Evolutionary conservation across 2,797 vertebrate species (phyloP).

Genomic region (Sebastes steindachneri): DNA sequence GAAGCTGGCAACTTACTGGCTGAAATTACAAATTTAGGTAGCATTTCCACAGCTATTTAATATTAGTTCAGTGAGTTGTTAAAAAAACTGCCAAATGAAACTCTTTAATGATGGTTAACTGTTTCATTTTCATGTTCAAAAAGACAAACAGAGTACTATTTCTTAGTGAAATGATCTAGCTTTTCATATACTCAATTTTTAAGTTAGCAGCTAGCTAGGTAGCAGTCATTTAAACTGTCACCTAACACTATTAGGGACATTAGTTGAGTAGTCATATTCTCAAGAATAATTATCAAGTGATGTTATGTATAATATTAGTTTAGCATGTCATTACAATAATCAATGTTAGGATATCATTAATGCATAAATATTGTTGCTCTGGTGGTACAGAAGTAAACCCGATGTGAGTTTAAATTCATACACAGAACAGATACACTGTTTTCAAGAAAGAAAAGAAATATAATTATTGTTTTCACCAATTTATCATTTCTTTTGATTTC

Average conservation of each 20-base stretch:
- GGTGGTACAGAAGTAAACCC: no score
- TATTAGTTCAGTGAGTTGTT: not conserved
- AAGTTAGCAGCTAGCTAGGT: rapidly evolving
- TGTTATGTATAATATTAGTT: not conserved
- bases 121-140: not conserved
- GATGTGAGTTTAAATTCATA: not conserved
- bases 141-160: not conserved
- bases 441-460: not conserved
- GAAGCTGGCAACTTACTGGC: not conserved
- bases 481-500: not conserved
- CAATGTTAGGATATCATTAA: not conserved
- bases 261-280: not conserved
- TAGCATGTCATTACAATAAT: not conserved
- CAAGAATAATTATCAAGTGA: not conserved
- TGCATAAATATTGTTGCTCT: not conserved
- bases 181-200: not conserved
- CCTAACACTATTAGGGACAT: no score
- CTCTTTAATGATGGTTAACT: not conserved
- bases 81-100: not conserved
- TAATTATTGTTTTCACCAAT: not conserved
- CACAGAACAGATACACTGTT: not conserved
- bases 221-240: not conserved
- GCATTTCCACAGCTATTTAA: not conserved
- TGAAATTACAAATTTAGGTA: not conserved
- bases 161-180: not conserved